Percentiles rank a stretch among this genome's conserved stretches.
These are phyloP conservation scores for Cheilinus undulatus DNA, from an alignment of 2,113 vertebrate genomes.

Conservation along the genomic window DNA sequence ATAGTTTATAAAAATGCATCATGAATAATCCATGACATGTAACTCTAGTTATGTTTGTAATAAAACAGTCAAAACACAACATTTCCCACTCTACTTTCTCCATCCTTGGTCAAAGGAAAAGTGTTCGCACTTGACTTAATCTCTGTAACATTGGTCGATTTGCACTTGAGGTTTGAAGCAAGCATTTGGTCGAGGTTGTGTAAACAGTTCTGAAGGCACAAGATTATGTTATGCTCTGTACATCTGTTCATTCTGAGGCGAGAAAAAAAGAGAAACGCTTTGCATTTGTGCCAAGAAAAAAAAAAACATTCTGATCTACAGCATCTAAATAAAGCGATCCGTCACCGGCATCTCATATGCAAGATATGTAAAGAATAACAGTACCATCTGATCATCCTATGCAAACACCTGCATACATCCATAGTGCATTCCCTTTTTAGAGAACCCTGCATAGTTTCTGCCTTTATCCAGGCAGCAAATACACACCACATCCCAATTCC, in stretches of 20 bases:
- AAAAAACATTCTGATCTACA: slow-evolving; percentile 8
- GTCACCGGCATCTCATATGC: slow-evolving; percentile 1
- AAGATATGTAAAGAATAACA: not conserved
- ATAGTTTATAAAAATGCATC: slow-evolving; percentile 31
- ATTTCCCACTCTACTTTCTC: not conserved
- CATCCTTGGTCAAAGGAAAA: slow-evolving; percentile 33
- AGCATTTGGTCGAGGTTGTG: slow-evolving; percentile 68
- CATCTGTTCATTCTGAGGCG: slow-evolving; percentile 19
- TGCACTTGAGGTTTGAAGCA: slow-evolving; percentile 54
- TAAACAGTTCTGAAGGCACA: slow-evolving; percentile 72
- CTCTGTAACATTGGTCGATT: slow-evolving; percentile 57
- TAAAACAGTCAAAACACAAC: slow-evolving; percentile 14
- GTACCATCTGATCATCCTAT: slow-evolving; percentile 17
- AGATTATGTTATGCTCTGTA: slow-evolving; percentile 40
- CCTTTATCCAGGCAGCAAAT: not conserved
- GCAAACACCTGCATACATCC: slow-evolving; percentile 8
- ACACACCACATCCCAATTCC: slow-evolving; percentile 39
- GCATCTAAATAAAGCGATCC: slow-evolving; percentile 7
- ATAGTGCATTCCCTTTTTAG: slow-evolving; percentile 22
- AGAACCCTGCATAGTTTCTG: slow-evolving; percentile 17
- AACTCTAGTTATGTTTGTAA: slow-evolving; percentile 17
- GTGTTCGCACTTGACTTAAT: slow-evolving; percentile 36
- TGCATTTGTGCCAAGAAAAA: not conserved
- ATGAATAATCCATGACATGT: slow-evolving; percentile 25
- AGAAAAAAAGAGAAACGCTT: slow-evolving; percentile 16